Base-by-base conservation (phyloP, 2,888 invertebrate genomes). In the Leptinotarsa rubiginosa region DNA sequence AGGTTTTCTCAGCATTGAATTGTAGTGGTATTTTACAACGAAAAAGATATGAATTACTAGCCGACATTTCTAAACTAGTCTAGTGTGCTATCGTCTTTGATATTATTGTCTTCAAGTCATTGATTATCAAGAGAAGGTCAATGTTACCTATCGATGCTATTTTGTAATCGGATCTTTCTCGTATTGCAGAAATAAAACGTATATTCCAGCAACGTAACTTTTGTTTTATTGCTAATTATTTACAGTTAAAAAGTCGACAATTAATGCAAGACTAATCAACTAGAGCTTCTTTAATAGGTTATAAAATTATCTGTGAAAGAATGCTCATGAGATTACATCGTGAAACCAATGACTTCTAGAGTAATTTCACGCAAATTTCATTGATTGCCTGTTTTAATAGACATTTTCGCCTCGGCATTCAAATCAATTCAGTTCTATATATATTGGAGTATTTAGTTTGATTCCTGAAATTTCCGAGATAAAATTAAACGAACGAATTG, bases 361-460 rank as follows among this genome's bases (percentile, higher is more conserved):
- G 62, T 62, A 62, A 62, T 62, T 62, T 62, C 62, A 62, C 62
- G 62, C 62, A 62, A 41, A 31, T 62, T 62, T 62, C 62, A 41
- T 41, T 62, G 62, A 62, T 62, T 62, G 41, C 15, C 25, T 62
- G 31, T 31, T 62, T 62, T 62, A 41, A 62, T 62, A 13, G 62
- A 62, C 18, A 31, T 62, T 62, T 41, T 31, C 31, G 41, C 31
- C 16, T 25, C 31, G 62, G 62, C 31, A 62, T 62, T 62, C 62
- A 62, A 31, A 62, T 62, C 62, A 62, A 41, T 62, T 62, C 62
- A 10, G 16, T 41, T n/a, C 10, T 62, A 13, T 56, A 12, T 20
- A 56, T 18, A 18, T 16, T 31, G 31, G 7, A 31, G 31, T 31
- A 31, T 31, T 15, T n/a, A 50, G 1, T 31, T 31, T 31, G 31